These are phyloP conservation scores for Syngnathoides biaculeatus DNA, from an alignment of 2,113 vertebrate genomes.

Conservation along the genomic window DNA sequence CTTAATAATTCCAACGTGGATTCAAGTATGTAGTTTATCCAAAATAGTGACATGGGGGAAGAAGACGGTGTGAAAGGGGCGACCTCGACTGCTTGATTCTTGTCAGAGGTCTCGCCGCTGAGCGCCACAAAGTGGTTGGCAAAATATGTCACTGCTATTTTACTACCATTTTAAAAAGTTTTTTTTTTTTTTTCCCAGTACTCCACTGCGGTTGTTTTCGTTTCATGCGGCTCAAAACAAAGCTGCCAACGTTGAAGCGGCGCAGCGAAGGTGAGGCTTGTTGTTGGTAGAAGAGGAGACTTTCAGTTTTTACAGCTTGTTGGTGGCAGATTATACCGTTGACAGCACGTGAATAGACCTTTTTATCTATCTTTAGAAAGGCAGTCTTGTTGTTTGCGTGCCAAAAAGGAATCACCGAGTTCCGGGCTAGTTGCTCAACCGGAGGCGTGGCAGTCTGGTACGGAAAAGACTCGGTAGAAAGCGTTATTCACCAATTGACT, in stretches of 20 bases:
- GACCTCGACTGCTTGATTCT: neutral
- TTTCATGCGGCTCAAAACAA: neutral
- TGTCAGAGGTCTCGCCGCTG: neutral
- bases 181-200: neutral
- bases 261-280: conserved; percentile 34
- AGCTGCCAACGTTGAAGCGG: neutral
- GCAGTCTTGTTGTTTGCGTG: conserved; percentile 53
- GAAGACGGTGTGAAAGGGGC: neutral
- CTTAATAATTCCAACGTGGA: neutral
- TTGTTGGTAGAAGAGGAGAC: conserved; percentile 27
- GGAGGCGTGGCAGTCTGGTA: conserved; percentile 52
- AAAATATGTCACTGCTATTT: neutral
- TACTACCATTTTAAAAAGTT: neutral
- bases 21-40: neutral
- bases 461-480: conserved; percentile 3
- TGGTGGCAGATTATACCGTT: conserved; percentile 57
- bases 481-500: too few relatives aligned
- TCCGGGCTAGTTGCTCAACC: conserved; percentile 64
- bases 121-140: neutral
- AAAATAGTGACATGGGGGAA: neutral
- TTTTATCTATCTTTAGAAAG: conserved; percentile 72
- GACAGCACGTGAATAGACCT: conserved; percentile 63
- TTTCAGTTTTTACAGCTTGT: conserved; percentile 60
- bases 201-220: neutral
- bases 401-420: conserved; percentile 68